These are phyloP conservation scores for Machaerirhynchus nigripectus DNA, from an alignment of 2,113 vertebrate species.

Conservation along the genomic window DNA sequence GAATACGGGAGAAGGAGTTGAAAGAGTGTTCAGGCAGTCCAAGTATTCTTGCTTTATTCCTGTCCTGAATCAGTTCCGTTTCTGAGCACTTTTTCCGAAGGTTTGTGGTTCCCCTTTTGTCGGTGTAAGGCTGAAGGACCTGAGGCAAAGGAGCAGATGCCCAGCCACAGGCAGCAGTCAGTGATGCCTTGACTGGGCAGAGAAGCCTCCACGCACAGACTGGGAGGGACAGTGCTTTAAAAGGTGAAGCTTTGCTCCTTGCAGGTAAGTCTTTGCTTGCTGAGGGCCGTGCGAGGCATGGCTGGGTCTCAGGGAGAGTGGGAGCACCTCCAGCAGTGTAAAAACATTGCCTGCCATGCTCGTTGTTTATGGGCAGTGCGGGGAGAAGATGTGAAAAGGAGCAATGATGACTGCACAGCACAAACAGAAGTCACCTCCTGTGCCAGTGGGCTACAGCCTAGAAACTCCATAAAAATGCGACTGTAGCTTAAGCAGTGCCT, in stretches of 20 bases:
- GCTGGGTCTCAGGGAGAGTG: background rate
- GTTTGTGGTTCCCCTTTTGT: background rate
- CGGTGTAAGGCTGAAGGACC: rapidly evolving
- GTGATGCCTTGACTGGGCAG: background rate
- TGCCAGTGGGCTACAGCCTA: background rate
- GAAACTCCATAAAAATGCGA: background rate
- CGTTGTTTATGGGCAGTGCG: rapidly evolving
- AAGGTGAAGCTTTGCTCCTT: background rate
- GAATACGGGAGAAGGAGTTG: background rate
- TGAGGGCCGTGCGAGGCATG: no score
- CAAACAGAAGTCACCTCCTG: background rate
- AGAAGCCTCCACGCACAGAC: background rate
- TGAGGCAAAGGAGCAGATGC: background rate
- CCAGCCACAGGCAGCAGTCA: background rate
- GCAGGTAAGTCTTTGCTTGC: background rate
- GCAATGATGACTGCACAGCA: background rate
- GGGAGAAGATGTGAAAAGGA: background rate
- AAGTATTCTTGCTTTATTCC: background rate
- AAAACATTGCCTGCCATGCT: background rate
- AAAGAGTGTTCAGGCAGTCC: background rate
- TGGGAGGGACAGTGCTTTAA: background rate
- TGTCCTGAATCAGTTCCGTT: background rate
- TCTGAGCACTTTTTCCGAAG: background rate
- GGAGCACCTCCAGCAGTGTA: no score
- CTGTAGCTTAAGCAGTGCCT: background rate